Conservation (phyloP, 2,888 invertebrate genomes). For the Ophion ellenae region DNA sequence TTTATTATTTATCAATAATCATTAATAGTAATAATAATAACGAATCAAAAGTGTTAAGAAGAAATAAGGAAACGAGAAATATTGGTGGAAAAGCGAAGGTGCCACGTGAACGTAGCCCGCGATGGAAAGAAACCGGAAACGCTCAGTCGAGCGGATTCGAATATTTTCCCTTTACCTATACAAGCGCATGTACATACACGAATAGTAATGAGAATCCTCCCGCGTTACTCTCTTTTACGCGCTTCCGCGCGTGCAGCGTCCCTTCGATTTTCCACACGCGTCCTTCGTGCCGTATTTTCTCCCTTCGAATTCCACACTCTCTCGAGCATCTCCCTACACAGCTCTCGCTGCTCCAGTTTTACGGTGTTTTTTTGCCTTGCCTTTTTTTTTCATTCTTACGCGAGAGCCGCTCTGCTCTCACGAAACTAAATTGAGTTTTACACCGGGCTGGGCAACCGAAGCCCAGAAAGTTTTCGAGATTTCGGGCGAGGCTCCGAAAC, state of each 20-base stretch:
- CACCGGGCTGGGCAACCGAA: slow-evolving; percentile 49
- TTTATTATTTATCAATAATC: too few relatives aligned
- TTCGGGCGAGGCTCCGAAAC: slow-evolving; percentile 35
- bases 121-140: slow-evolving; percentile 49
- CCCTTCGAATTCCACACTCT: slow-evolving; percentile 18
- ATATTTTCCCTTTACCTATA: slow-evolving; percentile 71
- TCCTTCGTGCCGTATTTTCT: slow-evolving; percentile 15
- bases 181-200: slow-evolving; percentile 63
- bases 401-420: slow-evolving; percentile 44
- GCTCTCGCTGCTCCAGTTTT: slow-evolving; percentile 44
- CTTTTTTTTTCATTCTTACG: slow-evolving; percentile 33
- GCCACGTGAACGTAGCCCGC: slow-evolving; percentile 30
- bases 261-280: slow-evolving; percentile 4
- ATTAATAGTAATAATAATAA: slow-evolving; percentile 4
- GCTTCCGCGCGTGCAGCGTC: not conserved
- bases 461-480: slow-evolving; percentile 67
- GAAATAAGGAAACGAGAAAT: slow-evolving; percentile 20
- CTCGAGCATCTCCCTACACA: slow-evolving; percentile 29
- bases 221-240: slow-evolving; percentile 23
- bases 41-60: slow-evolving; percentile 30
- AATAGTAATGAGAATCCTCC: slow-evolving; percentile 72
- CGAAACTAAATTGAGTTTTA: slow-evolving; percentile 60
- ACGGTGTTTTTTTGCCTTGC: slow-evolving; percentile 29
- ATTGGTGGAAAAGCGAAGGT: slow-evolving; percentile 45
- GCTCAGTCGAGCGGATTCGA: slow-evolving; percentile 73